Evolutionary conservation across 2,797 vertebrate species (phyloP), one percentile per base, ranked within the genome.

Genomic region (Epinephelus coioides): DNA sequence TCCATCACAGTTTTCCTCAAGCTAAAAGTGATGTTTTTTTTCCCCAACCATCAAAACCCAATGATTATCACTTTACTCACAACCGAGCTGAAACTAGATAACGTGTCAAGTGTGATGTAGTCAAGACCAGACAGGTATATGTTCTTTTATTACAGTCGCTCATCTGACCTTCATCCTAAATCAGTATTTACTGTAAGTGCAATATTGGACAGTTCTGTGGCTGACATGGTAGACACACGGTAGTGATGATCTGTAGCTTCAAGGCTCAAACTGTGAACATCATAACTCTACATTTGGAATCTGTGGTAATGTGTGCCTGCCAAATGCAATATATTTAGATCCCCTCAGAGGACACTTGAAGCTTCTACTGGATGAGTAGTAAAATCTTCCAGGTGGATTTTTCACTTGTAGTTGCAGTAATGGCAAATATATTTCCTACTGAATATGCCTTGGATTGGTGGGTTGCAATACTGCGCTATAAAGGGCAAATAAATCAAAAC

Each of bases 401-500:
- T 49, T 77, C n/a, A 50, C 69, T 67, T 67, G 23, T 76, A 67
- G 15, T 63, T 78, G 25, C 66, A 34, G 21, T 51, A 8, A 64
- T 57, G 67, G 51, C 23, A 73, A 67, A 50, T 59, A 65, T 56
- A 66, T 78, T 79, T 74, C 43, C 53, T n/a, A 6, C 49, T 50
- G 34, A 53, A 69, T 65, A 60, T 51, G 21, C 47, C 53, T 69
- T n/a, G 23, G 18, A 50, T 21, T 46, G 40, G 21, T 27, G 15
- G 25, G 51, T 72, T 49, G 46, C 27, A 79, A 23, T 62, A 65
- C 69, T 66, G 72, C 12, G 5, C 57, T 25, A 47, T 65, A 66
- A 77, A 76, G 73, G 23, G 57, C 50, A 69, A 68, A 86, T 88
- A 75, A 88, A 91, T 89, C 75, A 80, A 72, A 80, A 34, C 60